Base-by-base conservation (phyloP, 2,888 invertebrate genomes). In the Lagria hirta region DNA sequence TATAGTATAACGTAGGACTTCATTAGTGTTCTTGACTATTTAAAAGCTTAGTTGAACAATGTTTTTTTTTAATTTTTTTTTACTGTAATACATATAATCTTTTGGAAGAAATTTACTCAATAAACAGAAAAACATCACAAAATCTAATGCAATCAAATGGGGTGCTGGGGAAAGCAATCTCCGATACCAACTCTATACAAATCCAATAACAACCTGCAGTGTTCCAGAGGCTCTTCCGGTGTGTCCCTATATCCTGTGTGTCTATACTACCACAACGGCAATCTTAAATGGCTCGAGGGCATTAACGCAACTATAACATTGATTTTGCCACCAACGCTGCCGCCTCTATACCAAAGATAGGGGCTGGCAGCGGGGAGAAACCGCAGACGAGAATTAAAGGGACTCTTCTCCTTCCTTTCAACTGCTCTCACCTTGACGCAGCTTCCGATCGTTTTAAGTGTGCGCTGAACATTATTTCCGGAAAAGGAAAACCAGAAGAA, bases 231-330 rank as follows among this genome's bases (percentile, higher is more conserved):
- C 42, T 48, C 43, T 52, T 50, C 52, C 54, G 49, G 52, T 49
- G 44, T 52, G 44, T 47, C 49, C 28, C 46, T 42, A 46, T 46
- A 46, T 46, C 46, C 46, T 46, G 46, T 40, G 40, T 46, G 36
- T 29, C 41, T 26, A 43, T 44, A 44, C 21, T 38, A 30, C 27
- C 22, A 43, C 49, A 41, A 33, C 37, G 35, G 35, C 49, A 45
- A 53, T 52, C 50, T 48, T 49, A 37, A 46, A 52, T 50, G 38
- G 55, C 57, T 54, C 44, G 45, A 49, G 57, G 55, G 50, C 49
- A 57, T 55, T 57, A 56, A 52, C 52, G 55, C 51, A 56, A 59
- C 57, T 59, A 55, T 52, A 57, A 55, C 57, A 59, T 57, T 56
- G 59, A 59, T 59, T 59, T 56, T 51, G 44, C 50, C 47, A 22